phyloP scores from a whole-genome alignment of 2,888 invertebrate genomes.

The Orthosia cruda region DNA sequence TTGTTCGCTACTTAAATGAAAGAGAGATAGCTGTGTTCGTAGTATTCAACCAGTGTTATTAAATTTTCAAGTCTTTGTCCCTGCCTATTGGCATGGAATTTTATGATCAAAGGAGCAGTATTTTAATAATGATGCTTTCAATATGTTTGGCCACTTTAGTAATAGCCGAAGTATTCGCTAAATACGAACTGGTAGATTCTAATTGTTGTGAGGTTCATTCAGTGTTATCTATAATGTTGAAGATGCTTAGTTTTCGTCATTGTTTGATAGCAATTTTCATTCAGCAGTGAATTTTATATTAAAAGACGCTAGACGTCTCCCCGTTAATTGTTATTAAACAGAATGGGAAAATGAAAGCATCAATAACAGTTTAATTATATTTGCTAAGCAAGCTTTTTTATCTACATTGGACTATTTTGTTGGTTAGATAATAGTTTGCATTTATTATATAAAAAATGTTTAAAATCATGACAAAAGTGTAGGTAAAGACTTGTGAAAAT shows the following conservation, averaged over 20 bases:
- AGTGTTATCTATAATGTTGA: slow-evolving; percentile 75
- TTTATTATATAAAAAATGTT: slow-evolving; percentile 76
- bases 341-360: slow-evolving; percentile 55
- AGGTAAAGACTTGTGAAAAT: slow-evolving; percentile 71
- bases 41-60: slow-evolving; percentile 4
- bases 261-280: slow-evolving; percentile 16
- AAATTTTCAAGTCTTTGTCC: background rate
- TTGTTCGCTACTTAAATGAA: slow-evolving; percentile 14
- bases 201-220: slow-evolving; percentile 79
- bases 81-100: slow-evolving; percentile 1
- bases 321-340: slow-evolving; percentile 28
- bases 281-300: slow-evolving; percentile 21
- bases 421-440: slow-evolving; percentile 83
- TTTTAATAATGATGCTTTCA: slow-evolving; percentile 49
- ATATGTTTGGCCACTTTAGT: slow-evolving; percentile 44
- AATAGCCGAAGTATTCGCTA: slow-evolving; percentile 67
- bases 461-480: slow-evolving; percentile 83
- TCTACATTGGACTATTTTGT: slow-evolving; percentile 78
- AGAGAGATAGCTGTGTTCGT: slow-evolving; percentile 23
- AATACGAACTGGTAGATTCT: slow-evolving; percentile 75
- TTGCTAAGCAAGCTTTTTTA: slow-evolving; percentile 83
- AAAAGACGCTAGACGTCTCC: slow-evolving; percentile 33
- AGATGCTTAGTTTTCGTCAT: slow-evolving; percentile 63
- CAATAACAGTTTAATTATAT: slow-evolving; percentile 68
- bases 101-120: slow-evolving; percentile 18